Conservation (phyloP, 2,113 vertebrate species). For the Erpornis zantholeuca region DNA sequence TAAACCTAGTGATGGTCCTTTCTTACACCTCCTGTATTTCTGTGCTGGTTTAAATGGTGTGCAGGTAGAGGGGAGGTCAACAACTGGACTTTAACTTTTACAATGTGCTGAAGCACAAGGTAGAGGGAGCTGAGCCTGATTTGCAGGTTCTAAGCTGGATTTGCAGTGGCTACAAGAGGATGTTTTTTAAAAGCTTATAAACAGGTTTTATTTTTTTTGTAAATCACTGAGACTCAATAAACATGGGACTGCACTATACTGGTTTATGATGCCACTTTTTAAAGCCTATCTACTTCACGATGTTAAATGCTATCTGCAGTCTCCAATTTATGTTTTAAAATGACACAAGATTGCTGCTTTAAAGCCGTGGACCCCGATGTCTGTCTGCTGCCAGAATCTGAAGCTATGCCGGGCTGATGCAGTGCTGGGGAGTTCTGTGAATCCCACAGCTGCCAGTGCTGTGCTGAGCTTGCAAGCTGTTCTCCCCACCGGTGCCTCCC, state of each 20-base stretch:
- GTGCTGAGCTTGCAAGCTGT: not conserved
- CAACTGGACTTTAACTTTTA: not conserved
- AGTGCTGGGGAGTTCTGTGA: not conserved
- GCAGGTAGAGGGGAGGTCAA: not conserved
- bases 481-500: not conserved
- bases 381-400: not conserved
- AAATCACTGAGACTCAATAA: not conserved
- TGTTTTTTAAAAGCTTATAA: not conserved
- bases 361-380: not conserved
- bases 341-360: not conserved
- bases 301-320: not conserved
- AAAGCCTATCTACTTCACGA: not conserved
- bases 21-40: not conserved
- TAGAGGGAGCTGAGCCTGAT: not conserved
- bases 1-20: not conserved
- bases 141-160: not conserved
- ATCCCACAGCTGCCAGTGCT: not conserved
- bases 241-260: not conserved
- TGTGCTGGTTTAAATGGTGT: not conserved
- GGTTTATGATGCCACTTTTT: not conserved
- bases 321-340: not conserved
- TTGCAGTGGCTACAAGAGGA: not conserved
- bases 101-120: not conserved
- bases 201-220: constrained; percentile 2
- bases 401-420: not conserved